Evolutionary conservation across 2,888 invertebrate species (phyloP), one percentile per base, ranked within the genome.

Genomic region (Hoplodrina blanda): DNA sequence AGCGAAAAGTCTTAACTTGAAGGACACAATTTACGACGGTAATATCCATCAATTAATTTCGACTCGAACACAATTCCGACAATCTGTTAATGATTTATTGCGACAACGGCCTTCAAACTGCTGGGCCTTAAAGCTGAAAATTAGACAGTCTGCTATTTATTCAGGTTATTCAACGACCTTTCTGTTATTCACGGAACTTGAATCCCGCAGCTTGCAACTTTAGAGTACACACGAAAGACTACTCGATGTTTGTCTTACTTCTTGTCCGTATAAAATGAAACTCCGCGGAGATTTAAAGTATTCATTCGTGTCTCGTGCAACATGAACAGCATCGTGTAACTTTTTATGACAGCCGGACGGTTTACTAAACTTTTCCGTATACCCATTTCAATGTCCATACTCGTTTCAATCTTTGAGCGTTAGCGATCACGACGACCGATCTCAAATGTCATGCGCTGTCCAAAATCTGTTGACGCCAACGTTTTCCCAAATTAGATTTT

Each of bases 401-500:
- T 83, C 67, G 69, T 83, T 86, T 80, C 78, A 71, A 75, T 85
- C 76, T 83, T 77, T 74, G 69, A 73, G 61, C 66, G 76, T 69
- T 65, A 81, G 75, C 75, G 83, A 84, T 80, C 85, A 73, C 78
- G 76, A 64, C 72, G 75, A 81, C 85, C 87, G 84, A 81, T 83
- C 86, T 84, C 87, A 86, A 85, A 86, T 79, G 87, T 87, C 85
- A 82, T 87, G 84, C 88, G 85, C 88, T 86, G 87, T 89, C 90
- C 85, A 87, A 89, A 90, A 90, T 88, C 85, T 85, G 88, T 89
- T 89, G 90, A 87, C 85, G 88, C 84, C 85, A 83, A 69, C 90
- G 85, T 88, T 89, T 88, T 80, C 84, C 86, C 83, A 88, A 90
- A 90, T 90, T 89, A 90, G 89, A 90, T 90, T 90, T 89, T 90